These are phyloP conservation scores for Oreochromis grahami DNA, from an alignment of 2,797 vertebrate species.

Conservation along the genomic window DNA sequence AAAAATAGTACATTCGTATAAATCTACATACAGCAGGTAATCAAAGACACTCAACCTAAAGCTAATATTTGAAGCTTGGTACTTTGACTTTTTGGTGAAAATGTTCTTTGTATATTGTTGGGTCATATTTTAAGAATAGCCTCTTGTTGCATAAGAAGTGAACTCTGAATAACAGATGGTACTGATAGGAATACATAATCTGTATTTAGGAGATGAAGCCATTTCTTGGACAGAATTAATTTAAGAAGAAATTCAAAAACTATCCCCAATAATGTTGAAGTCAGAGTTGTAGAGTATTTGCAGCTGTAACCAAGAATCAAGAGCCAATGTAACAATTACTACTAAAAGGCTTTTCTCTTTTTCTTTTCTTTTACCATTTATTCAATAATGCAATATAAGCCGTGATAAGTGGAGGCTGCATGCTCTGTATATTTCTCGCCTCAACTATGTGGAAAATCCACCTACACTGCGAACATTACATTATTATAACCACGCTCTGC, in stretches of 20 bases:
- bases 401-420: conserved; percentile 28
- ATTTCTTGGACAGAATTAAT: not conserved
- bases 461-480: not conserved
- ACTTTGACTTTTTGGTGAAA: not conserved
- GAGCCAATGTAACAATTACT: not conserved
- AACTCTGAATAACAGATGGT: not conserved
- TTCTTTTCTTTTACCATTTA: not conserved
- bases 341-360: not conserved
- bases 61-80: not conserved
- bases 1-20: not conserved
- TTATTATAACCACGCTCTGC: not conserved
- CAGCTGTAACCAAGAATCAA: not conserved
- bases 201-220: not conserved
- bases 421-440: conserved; percentile 3
- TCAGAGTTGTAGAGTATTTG: not conserved
- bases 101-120: not conserved
- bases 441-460: not conserved
- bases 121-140: not conserved
- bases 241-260: not conserved
- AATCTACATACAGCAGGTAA: not conserved
- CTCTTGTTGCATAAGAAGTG: not conserved
- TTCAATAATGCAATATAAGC: not conserved
- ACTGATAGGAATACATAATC: not conserved
- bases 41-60: no score
- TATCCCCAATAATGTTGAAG: not conserved